Evolutionary conservation across 2,113 vertebrate genomes (phyloP).

Genomic region (Tenebrosternarchus preto): DNA sequence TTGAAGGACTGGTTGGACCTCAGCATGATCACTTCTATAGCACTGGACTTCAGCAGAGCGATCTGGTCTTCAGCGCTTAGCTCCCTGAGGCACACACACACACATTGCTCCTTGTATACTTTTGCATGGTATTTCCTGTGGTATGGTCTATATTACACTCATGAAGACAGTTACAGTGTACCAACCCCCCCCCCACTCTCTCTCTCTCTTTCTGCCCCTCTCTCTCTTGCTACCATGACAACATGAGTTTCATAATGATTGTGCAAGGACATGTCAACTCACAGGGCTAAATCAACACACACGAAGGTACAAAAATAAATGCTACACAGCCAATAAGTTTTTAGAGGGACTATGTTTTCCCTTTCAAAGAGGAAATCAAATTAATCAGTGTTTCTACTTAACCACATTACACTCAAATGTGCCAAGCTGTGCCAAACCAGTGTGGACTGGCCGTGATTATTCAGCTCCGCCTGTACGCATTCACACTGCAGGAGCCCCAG

Average conservation of each 20-base stretch:
- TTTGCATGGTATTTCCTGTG: no score
- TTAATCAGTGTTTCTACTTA: not conserved
- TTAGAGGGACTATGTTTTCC: not conserved
- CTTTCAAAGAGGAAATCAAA: not conserved
- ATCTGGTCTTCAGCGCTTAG: conserved; percentile 95
- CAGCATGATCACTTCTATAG: conserved; percentile 98
- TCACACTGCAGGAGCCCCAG: not conserved
- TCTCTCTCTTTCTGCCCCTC: conserved; percentile 9
- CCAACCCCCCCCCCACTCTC: not conserved
- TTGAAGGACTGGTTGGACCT: conserved; percentile 95
- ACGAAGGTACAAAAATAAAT: not conserved
- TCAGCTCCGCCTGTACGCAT: not conserved
- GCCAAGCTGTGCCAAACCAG: not conserved
- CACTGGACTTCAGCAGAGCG: conserved; percentile 93
- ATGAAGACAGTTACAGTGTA: not conserved
- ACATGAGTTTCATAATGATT: conserved; percentile 33
- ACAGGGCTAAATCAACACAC: not conserved
- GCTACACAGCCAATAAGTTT: not conserved
- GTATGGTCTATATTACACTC: conserved; percentile 1
- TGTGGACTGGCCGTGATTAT: not conserved
- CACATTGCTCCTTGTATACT: not conserved
- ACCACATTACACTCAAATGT: not conserved
- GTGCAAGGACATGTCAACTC: conserved; percentile 9
- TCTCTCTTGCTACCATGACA: conserved; percentile 43
- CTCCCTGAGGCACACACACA: conserved; percentile 63